A percentile compares a stretch with the other conserved stretches of the same genome.
Evolutionary conservation across 1,140 invertebrate species (phyloP).

Genomic region (Seison nebaliae): DNA sequence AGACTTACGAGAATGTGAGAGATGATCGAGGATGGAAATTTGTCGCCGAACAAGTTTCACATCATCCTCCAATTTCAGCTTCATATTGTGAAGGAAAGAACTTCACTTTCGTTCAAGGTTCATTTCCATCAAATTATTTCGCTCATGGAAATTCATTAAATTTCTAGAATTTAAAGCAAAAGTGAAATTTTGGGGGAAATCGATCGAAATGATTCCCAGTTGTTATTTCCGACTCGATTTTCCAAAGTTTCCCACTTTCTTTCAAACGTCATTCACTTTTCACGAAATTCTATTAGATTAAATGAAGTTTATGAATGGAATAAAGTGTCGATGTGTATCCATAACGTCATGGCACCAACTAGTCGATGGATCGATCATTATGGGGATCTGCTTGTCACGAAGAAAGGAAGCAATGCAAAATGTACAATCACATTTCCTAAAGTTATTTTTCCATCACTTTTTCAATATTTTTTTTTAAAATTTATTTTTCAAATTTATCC

Average conservation of each 20-base stretch:
- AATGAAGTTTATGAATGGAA: conserved; percentile 48
- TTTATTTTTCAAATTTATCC: too few relatives aligned
- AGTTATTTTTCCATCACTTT: conserved; percentile 27
- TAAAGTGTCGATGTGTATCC: conserved; percentile 60
- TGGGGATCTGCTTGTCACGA: conserved; percentile 49
- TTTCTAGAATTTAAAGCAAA: conserved; percentile 25
- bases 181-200: conserved; percentile 31
- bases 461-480: background rate
- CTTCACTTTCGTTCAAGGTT: conserved; percentile 48
- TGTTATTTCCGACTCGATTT: conserved; percentile 30
- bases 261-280: background rate
- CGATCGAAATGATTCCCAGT: conserved; percentile 28
- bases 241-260: conserved; percentile 20
- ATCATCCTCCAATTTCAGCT: conserved; percentile 26
- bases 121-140: conserved; percentile 2
- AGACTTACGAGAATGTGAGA: conserved; percentile 36
- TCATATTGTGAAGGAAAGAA: conserved; percentile 31
- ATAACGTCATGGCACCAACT: conserved; percentile 47
- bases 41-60: conserved; percentile 37
- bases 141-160: conserved; percentile 2
- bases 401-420: conserved; percentile 35
- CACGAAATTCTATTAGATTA: conserved; percentile 23
- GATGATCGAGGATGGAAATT: conserved; percentile 51
- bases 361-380: conserved; percentile 60
- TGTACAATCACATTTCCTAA: conserved; percentile 56